Conservation (phyloP, 2,888 invertebrate species). For the Luffia ferchaultella region DNA sequence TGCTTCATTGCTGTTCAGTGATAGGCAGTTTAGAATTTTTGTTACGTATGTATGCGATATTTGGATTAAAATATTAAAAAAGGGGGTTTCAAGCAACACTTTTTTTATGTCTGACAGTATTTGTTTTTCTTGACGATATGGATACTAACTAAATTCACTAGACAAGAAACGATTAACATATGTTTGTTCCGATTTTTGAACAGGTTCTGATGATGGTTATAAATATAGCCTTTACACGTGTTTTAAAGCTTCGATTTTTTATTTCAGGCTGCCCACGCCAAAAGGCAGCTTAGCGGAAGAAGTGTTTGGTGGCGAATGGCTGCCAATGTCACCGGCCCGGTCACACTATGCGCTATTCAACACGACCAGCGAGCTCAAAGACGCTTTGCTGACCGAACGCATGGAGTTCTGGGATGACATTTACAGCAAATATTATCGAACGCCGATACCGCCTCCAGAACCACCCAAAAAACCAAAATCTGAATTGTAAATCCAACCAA, state of each 20-base stretch:
- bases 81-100: too few relatives aligned
- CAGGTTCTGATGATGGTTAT: too few relatives aligned
- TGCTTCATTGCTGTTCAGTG: not conserved
- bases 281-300: constrained; percentile 11
- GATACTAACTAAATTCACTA: too few relatives aligned
- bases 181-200: too few relatives aligned
- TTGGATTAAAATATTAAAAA: not conserved
- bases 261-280: constrained; percentile 25
- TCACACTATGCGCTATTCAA: constrained; percentile 27
- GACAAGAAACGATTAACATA: too few relatives aligned
- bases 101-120: too few relatives aligned
- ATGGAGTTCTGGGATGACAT: constrained; percentile 27
- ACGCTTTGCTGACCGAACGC: constrained; percentile 19
- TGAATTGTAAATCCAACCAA: not conserved
- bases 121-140: too few relatives aligned
- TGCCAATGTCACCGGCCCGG: constrained; percentile 16
- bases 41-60: not conserved
- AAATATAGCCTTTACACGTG: not conserved
- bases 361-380: constrained; percentile 17
- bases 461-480: not conserved
- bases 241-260: not conserved
- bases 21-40: not conserved
- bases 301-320: constrained; percentile 23
- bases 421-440: constrained; percentile 25
- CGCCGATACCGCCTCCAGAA: constrained; percentile 21